Base-by-base conservation (phyloP, 2,888 invertebrate species). In the Microdon myrmicae region DNA sequence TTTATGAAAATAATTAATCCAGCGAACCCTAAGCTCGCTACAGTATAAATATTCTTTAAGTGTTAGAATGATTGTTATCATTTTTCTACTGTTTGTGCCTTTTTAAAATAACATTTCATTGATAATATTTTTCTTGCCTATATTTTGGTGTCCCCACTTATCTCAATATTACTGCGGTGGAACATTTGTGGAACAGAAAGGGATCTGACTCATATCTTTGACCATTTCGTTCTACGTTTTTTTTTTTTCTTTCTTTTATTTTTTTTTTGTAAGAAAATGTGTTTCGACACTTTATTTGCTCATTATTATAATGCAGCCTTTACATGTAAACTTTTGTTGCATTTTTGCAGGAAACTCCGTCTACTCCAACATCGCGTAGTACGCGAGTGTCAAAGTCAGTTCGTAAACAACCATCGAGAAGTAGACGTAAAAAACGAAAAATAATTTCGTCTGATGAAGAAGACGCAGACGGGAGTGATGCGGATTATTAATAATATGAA, bases 401-500 rank as follows among this genome's bases (percentile, higher is more conserved):
- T 3, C 72, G 75, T 7, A 77, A 74, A 43, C 72, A 70, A 41
- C 68, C 68, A 31, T 70, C 60, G 43, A 71, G 71, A 9, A 72
- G 73, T 37, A 73, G 68, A 64, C 73, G 75, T 61, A 83, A 82
- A 74, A 85, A 84, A 74, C 81, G 83, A 67, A 82, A 83, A 79
- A 82, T 83, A 41, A 75, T 81, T 45, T 82, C 83, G 69, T 83
- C 84, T 6, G 84, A 83, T 64, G 85, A 85, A 61, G 87, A 87
- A 67, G 87, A 84, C 70, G 86, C 86, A 73, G 85, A 87, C 76
- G 84, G 79, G 76, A 87, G 87, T 81, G 87, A 87, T 75, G 74
- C 74, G 54, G 78, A 78, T 54, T 83, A 83, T 69, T 54, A 56
- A 45, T 60, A 59, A 66, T 59, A n/a, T n/a, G n/a, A n/a, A n/a